A percentile compares a stretch with the other conserved stretches of the same genome.
Evolutionary conservation across 2,888 invertebrate species (phyloP).

Genomic region (Omphaloscelis lunosa): DNA sequence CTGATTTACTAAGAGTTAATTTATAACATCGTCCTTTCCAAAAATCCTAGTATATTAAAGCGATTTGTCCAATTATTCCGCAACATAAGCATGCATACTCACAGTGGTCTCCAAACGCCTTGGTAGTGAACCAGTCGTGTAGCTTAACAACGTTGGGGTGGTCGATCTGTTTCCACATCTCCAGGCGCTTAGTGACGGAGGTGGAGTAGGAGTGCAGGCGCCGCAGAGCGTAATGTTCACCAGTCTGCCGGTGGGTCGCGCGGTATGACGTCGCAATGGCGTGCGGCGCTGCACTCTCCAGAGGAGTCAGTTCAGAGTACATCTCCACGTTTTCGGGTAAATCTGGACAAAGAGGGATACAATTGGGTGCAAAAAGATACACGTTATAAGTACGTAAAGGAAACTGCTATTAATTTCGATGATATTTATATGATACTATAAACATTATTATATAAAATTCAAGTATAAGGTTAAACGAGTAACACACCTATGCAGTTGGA

Average conservation of each 20-base stretch:
- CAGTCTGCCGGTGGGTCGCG: slow-evolving; percentile 96
- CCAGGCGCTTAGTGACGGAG: slow-evolving; percentile 96
- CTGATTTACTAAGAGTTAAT: not conserved
- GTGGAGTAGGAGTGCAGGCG: slow-evolving; percentile 96
- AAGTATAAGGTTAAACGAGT: not conserved
- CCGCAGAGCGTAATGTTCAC: slow-evolving; percentile 95
- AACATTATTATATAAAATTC: not conserved
- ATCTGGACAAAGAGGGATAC: slow-evolving; percentile 85
- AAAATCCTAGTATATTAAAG: not conserved
- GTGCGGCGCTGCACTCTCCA: slow-evolving; percentile 93
- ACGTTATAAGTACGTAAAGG: not conserved
- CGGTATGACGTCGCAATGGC: slow-evolving; percentile 97
- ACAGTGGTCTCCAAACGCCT: slow-evolving; percentile 99
- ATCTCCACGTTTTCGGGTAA: slow-evolving; percentile 97
- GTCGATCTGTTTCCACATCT: slow-evolving; percentile 98
- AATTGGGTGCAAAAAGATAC: not conserved
- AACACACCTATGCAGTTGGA: not conserved
- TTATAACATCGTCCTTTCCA: not conserved
- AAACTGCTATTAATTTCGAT: not conserved
- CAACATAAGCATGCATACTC: slow-evolving; percentile 82
- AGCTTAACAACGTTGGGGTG: slow-evolving; percentile 98
- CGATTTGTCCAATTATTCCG: not conserved
- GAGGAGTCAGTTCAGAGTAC: slow-evolving; percentile 96
- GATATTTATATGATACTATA: not conserved
- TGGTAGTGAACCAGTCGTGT: slow-evolving; percentile 98